Evolutionary conservation across 2,888 invertebrate genomes (phyloP), one percentile per base, ranked within the genome.

Genomic region (Amblyjoppa fuscipennis): DNA sequence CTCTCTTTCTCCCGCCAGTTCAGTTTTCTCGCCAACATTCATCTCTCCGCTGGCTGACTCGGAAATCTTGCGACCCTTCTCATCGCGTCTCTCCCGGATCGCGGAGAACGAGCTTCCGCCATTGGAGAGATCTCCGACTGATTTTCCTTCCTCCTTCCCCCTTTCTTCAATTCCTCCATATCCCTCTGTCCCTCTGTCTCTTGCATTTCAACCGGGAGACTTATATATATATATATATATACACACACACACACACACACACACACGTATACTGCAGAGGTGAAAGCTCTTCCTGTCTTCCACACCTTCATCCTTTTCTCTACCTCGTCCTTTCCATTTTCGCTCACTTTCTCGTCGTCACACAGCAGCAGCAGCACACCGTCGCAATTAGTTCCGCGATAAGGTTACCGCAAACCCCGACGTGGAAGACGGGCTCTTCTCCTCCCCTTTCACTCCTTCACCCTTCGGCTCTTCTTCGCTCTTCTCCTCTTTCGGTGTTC

Each of bases 361-460:
- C 45, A 31, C 71, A 74, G 49, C 34, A 34, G 28, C 51, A 45
- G 28, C 51, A 45, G 51, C 76, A 66, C 81, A 69, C 75, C 77
- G 68, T 83, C 82, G 86, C 87, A 88, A 89, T 90, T 89, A 89
- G 88, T 89, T 85, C 81, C 76, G 76, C 80, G 79, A 83, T 85
- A 80, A 85, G 84, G 70, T 85, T 88, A 85, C 70, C 53, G 34
- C 75, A 28, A 61, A 87, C 34, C 74, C 79, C 80, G 16, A 41
- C 68, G 66, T 34, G 84, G 79, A 73, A 69, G 11, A 53, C 68
- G 64, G 61, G 53, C 49, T 51, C n/a, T 73, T 76, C 53, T 61
- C 53, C 64, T 69, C 68, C 84, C 73, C 70, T 74, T 83, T 73
- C 68, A 77, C 61, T 45, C 25, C 82, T 38, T 76, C 49, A 34